phyloP scores from a whole-genome alignment of 2,797 vertebrate species.

The Falco peregrinus region DNA sequence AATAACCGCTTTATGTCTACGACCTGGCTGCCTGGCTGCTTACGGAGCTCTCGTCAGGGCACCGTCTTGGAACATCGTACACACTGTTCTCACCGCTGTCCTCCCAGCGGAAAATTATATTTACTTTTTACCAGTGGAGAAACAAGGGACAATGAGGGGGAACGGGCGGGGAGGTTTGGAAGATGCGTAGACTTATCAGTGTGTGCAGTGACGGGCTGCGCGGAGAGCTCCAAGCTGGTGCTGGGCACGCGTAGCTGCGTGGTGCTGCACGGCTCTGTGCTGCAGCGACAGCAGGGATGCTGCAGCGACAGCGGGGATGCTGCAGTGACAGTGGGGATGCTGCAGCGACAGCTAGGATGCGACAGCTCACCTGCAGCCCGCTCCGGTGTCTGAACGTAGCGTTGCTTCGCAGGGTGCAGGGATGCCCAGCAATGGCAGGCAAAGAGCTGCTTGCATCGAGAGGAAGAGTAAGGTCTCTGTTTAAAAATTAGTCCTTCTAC shows the following conservation, averaged over 20 bases:
- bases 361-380: background rate
- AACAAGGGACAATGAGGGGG: background rate
- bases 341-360: too few species aligned
- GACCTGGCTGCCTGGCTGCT: background rate
- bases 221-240: background rate
- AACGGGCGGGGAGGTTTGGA: background rate
- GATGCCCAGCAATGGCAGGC: background rate
- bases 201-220: background rate
- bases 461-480: background rate
- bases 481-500: background rate
- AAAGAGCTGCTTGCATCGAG: fast-evolving
- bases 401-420: background rate
- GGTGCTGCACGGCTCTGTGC: background rate
- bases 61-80: background rate
- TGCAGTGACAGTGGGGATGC: too few species aligned
- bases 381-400: background rate
- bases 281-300: background rate
- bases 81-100: background rate
- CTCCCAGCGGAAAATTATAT: background rate
- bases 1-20: background rate
- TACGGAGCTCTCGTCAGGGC: background rate
- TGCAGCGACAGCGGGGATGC: too few species aligned
- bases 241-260: fast-evolving
- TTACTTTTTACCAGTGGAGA: background rate
- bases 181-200: fast-evolving